Base-by-base conservation (phyloP, 2,113 vertebrate species). In the Promerops cafer region DNA sequence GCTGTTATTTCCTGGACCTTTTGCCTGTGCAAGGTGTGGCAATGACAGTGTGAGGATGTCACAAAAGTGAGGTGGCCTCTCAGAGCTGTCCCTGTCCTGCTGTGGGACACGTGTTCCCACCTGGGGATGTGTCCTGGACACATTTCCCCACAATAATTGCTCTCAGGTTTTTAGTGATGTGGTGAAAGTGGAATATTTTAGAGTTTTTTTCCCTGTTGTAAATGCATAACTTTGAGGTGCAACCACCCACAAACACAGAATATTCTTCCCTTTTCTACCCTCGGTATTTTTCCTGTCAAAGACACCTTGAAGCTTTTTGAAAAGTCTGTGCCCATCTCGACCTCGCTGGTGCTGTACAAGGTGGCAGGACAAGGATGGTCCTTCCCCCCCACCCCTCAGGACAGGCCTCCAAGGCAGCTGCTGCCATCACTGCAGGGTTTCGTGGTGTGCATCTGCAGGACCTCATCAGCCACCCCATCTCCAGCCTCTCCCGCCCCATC, bases 201-300 rank as follows among this genome's bases (percentile, higher is more conserved):
- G 6, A 3, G 6, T 33, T 24, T 27, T n/a, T 20, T 21, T 1
- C 14, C 9, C 26, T 16, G 5, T 33, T 13, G 4, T 22, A 60
- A 82, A 52, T 0, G 2, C 27, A 42, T 27, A 79, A 7, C 68
- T 63, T 47, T 22, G 40, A 92, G 40, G 24, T 35, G 17, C 37
- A 15, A 8, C 77, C 22, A 10, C 28, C 17, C 27, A 27, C n/a
- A 24, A 19, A 5, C 28, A 13, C 0, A 0, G 18, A 37, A 8
- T 7, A 7, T 16, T 22, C 30, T 79, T 64, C 47, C 35, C 78
- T 80, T 56, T 40, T 52, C 6, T 9, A 2, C 15, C 42, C 28
- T n/a, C 2, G 0, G 16, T 47, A 8, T 24, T 69, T 60, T 53
- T 80, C 39, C 47, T 4, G 0, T 63, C 54, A 47, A 35, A 19